These are phyloP conservation scores for Punctoribates punctum DNA, from an alignment of 2,888 invertebrate species.

Conservation along the genomic window DNA sequence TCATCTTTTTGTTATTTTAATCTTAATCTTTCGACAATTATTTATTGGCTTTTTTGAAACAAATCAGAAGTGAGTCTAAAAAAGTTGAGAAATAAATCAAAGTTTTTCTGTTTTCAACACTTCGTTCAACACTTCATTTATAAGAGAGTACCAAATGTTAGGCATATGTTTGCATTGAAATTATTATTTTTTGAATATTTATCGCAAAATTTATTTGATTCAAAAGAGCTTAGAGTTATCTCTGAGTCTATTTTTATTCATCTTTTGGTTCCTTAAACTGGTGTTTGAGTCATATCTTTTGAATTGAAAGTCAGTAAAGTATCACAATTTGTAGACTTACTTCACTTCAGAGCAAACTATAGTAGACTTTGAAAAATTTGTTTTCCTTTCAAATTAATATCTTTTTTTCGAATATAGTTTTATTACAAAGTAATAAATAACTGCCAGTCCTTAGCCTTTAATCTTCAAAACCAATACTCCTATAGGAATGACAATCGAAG, in stretches of 20 bases:
- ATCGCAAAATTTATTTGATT: too few relatives aligned
- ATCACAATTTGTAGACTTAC: constrained; percentile 8
- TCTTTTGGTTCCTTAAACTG: not conserved
- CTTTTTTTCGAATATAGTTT: constrained; percentile 11
- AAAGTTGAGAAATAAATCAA: too few relatives aligned
- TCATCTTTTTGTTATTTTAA: constrained; percentile 24
- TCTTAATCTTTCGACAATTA: not conserved
- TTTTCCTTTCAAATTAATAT: constrained; percentile 19
- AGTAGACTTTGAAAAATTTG: constrained; percentile 34
- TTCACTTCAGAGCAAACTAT: constrained; percentile 1
- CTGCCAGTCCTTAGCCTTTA: constrained; percentile 25
- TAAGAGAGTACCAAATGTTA: too few relatives aligned
- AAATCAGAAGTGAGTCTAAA: too few relatives aligned
- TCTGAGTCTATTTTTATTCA: not conserved
- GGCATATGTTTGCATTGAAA: too few relatives aligned
- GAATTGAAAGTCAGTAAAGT: not conserved
- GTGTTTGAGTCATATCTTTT: not conserved
- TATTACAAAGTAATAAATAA: constrained; percentile 27
- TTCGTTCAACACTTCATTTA: too few relatives aligned
- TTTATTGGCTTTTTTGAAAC: too few relatives aligned
- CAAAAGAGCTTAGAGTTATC: too few relatives aligned
- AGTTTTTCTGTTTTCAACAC: too few relatives aligned
- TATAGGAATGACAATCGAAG: not conserved
- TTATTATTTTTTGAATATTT: too few relatives aligned
- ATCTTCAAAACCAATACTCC: constrained; percentile 13